These are phyloP conservation scores for Gambusia holbrooki DNA, from an alignment of 2,113 vertebrate species.

Conservation along the genomic window DNA sequence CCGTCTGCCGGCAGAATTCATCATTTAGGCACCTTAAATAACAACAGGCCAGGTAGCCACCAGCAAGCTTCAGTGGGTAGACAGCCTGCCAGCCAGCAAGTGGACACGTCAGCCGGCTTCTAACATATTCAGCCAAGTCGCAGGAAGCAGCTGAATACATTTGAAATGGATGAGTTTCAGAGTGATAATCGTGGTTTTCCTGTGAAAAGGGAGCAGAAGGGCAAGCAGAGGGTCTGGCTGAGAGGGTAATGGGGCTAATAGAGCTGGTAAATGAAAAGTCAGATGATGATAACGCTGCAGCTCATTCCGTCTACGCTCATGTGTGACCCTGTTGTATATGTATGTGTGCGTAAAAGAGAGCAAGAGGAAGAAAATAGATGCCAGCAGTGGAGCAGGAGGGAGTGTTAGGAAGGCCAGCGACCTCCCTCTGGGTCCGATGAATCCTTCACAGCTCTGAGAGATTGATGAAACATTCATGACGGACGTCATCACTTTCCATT, in stretches of 20 bases:
- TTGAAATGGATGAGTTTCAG: slow-evolving; percentile 37
- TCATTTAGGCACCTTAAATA: slow-evolving; percentile 36
- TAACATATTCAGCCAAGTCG: slow-evolving; percentile 22
- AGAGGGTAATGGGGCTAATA: slow-evolving; percentile 70
- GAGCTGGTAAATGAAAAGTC: slow-evolving; percentile 62
- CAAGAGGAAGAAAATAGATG: slow-evolving; percentile 20
- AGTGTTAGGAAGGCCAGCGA: slow-evolving; percentile 42
- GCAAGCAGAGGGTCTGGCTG: slow-evolving; percentile 58
- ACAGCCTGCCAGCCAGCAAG: slow-evolving; percentile 13
- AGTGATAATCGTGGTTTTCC: slow-evolving; percentile 51
- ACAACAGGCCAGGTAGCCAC: slow-evolving; percentile 44
- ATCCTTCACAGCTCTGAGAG: slow-evolving; percentile 67
- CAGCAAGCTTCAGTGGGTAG: slow-evolving; percentile 1
- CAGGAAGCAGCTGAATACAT: slow-evolving; percentile 51
- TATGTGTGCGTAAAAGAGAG: slow-evolving; percentile 14
- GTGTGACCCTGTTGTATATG: slow-evolving; percentile 17
- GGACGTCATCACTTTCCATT: slow-evolving; percentile 52
- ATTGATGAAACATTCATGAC: slow-evolving; percentile 74
- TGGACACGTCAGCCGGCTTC: slow-evolving; percentile 25
- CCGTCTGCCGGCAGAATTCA: slow-evolving; percentile 45
- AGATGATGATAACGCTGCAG: slow-evolving; percentile 48
- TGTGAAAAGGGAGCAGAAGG: slow-evolving; percentile 58
- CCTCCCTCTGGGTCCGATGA: slow-evolving; percentile 61
- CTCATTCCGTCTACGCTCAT: slow-evolving; percentile 40
- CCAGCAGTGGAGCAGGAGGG: slow-evolving; percentile 25